Evolutionary conservation across 2,888 invertebrate species (phyloP), one percentile per base, ranked within the genome.

Genomic region (Rotaria sp.): DNA sequence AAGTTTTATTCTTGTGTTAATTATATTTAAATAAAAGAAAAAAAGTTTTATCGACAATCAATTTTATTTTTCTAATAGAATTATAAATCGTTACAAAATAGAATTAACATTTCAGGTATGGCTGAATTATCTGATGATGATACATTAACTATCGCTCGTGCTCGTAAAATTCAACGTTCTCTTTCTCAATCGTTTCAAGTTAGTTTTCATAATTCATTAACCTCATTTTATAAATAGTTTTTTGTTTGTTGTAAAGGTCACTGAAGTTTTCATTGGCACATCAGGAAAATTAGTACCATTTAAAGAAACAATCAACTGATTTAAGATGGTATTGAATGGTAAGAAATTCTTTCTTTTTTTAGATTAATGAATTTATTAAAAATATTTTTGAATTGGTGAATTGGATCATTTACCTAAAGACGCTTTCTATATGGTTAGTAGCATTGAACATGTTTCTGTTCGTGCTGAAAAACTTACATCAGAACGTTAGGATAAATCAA

Each of bases 361-460:
- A n/a, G n/a, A n/a, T 50, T 18, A 50, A 50, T 13, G 8, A n/a
- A n/a, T n/a, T n/a, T n/a, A 13, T 11, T 4, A 0, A 4, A 50
- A 3, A 13, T 13, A 50, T 15, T 18, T 4, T 50, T 50, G 3
- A 0, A 50, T 30, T 84, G 92, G 98, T 88, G 97, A 98, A 88
- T 93, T 95, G 89, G 99, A 99, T 92, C 95, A 97, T 90, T 93
- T 98, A 87, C 98, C 98, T 0, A 98, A 99, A 92, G 95, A 96
- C 38, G 98, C 99, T 2, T 99, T 99, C 93, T 99, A 98, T 93
- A 99, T 99, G 98, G 97, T 98, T 24, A 98, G 98, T 84, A 95
- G 95, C 87, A 95, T 97, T 88, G 97, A 97, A 89, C 98, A 99
- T 90, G 97, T 96, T 80, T 93, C 94, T 85, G 93, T 93, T 88